Percentiles rank a stretch among this genome's conserved stretches.
Evolutionary conservation across 92 coral and sea anemone genomes (phyloP).

Genomic region (Epizoanthus stellaris): DNA sequence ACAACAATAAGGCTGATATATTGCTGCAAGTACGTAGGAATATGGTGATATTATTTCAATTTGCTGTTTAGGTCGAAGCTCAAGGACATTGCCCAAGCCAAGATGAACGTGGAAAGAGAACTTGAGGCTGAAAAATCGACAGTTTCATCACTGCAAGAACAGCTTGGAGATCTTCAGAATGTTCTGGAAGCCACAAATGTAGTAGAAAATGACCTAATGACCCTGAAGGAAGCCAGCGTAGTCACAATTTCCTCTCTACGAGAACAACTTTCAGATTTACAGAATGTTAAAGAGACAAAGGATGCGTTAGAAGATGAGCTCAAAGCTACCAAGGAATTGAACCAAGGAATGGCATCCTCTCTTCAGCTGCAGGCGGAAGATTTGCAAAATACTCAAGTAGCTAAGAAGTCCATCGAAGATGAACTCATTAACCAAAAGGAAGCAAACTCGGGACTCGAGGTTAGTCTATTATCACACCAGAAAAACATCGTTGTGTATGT

Average conservation of each 20-base stretch:
- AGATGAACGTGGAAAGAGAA: constrained; percentile 59
- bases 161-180: constrained; percentile 37
- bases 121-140: constrained; percentile 31
- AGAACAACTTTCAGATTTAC: neutral
- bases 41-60: no score
- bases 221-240: neutral
- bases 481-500: no score
- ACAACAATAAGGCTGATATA: no score
- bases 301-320: neutral
- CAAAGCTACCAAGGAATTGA: neutral
- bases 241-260: neutral
- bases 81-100: constrained; percentile 61
- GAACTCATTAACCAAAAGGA: neutral
- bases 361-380: constrained; percentile 8
- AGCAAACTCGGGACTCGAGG: constrained; percentile 30
- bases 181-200: constrained; percentile 6
- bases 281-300: neutral
- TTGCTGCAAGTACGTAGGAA: no score
- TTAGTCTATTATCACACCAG: neutral
- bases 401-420: neutral
- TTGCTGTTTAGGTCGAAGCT: constrained; percentile 48
- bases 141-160: neutral
- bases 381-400: neutral
- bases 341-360: neutral
- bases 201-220: constrained; percentile 10